Evolutionary conservation across 2,888 invertebrate species (phyloP).

Genomic region (Xanthorhoe spadicearia): DNA sequence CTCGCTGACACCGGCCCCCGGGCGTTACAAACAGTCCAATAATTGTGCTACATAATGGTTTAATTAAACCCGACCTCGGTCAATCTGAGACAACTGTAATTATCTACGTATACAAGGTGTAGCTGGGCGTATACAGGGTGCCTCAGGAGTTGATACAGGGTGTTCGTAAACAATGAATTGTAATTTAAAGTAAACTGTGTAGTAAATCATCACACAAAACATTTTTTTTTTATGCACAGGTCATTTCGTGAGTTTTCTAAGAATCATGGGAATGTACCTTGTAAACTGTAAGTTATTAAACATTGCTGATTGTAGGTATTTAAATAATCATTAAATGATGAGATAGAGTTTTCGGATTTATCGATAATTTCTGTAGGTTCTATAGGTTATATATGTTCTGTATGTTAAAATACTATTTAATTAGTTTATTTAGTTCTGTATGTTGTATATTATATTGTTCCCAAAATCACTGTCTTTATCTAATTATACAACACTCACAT

Average conservation of each 20-base stretch:
- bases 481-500: background rate
- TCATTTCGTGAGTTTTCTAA: background rate
- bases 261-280: too few species aligned
- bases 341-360: too few species aligned
- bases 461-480: background rate
- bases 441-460: too few species aligned
- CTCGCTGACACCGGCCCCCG: constrained; percentile 26
- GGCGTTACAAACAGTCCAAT: constrained; percentile 47
- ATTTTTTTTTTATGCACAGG: background rate
- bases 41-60: constrained; percentile 55
- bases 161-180: background rate
- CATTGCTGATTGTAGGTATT: too few species aligned
- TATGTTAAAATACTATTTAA: too few species aligned
- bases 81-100: constrained; percentile 48
- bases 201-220: too few species aligned
- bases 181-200: background rate
- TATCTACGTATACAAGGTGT: constrained; percentile 39
- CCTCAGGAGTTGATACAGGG: background rate
- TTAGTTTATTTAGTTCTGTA: too few species aligned
- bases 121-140: constrained; percentile 11
- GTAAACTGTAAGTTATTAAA: too few species aligned
- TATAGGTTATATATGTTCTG: too few species aligned
- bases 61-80: constrained; percentile 61
- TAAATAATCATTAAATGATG: too few species aligned
- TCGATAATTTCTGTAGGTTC: too few species aligned